phyloP scores from a whole-genome alignment of 37 sponge, comb jelly and placozoan genomes.

The Geodia barretti region DNA sequence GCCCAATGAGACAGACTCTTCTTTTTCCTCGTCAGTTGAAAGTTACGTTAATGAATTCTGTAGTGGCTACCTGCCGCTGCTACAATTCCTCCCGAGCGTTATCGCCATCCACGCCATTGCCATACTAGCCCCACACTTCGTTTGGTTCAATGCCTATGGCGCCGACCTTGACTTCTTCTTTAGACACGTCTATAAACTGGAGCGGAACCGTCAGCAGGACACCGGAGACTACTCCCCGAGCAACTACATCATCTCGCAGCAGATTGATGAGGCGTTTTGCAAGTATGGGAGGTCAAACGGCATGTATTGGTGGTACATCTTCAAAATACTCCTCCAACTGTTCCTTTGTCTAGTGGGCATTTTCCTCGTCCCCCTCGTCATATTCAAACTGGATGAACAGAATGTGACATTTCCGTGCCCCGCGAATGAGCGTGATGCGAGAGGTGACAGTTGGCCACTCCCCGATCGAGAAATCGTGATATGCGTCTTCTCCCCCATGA shows the following conservation, averaged over 20 bases:
- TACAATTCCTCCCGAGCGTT: constrained; percentile 45
- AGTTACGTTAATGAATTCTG: constrained; percentile 45
- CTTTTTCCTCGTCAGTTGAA: background rate
- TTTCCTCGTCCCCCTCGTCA: background rate
- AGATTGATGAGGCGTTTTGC: constrained; percentile 28
- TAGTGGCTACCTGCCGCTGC: constrained; percentile 18
- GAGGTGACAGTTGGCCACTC: too few relatives aligned
- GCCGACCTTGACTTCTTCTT: constrained; percentile 65
- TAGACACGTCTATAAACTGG: constrained; percentile 28
- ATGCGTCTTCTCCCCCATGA: constrained; percentile 65
- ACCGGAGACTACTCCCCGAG: constrained; percentile 46
- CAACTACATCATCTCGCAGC: constrained; percentile 35
- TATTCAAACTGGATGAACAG: constrained; percentile 45
- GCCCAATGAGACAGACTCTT: background rate
- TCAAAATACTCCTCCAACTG: constrained; percentile 38
- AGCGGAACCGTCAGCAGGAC: constrained; percentile 48
- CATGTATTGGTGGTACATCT: constrained; percentile 36
- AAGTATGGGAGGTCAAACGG: constrained; percentile 33
- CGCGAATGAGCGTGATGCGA: background rate
- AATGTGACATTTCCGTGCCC: constrained; percentile 65
- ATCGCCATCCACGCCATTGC: constrained; percentile 51
- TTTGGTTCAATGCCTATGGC: constrained; percentile 56
- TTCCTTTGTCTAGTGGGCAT: constrained; percentile 20
- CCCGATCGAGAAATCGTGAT: constrained; percentile 4
- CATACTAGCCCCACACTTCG: constrained; percentile 52